These are phyloP conservation scores for Actinopyga echinites DNA, from an alignment of 53 echinoderm and acorn worm genomes.

Conservation along the genomic window DNA sequence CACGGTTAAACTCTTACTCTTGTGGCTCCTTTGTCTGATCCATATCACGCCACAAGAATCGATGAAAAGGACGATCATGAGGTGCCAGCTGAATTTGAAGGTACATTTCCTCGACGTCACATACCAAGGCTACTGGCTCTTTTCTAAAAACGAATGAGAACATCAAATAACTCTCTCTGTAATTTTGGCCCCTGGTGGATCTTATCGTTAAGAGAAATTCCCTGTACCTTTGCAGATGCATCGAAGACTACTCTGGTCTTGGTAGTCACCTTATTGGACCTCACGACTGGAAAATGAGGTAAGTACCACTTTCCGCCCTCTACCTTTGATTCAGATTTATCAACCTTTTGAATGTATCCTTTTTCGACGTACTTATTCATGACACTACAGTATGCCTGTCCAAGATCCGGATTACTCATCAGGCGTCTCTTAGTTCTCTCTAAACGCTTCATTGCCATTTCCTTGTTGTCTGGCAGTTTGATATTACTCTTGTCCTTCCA, in stretches of 20 bases:
- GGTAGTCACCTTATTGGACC: neutral
- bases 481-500: neutral
- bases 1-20: conserved; percentile 42
- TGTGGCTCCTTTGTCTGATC: neutral
- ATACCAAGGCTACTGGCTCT: conserved; percentile 16
- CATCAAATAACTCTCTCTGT: conserved; percentile 16
- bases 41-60: conserved; percentile 34
- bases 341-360: conserved; percentile 13
- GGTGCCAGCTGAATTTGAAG: conserved; percentile 12
- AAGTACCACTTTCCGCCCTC: neutral
- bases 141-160: neutral
- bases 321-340: neutral
- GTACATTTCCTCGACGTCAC: conserved; percentile 36
- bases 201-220: neutral
- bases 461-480: neutral
- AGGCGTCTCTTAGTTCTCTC: neutral
- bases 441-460: neutral
- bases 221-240: conserved; percentile 11
- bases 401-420: neutral
- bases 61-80: neutral
- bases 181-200: conserved; percentile 40
- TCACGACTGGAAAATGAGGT: conserved; percentile 13
- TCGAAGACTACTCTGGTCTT: conserved; percentile 10
- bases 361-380: neutral
- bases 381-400: neutral